These are phyloP conservation scores for Donacobius atricapilla DNA, from an alignment of 2,113 vertebrate species.

Conservation along the genomic window DNA sequence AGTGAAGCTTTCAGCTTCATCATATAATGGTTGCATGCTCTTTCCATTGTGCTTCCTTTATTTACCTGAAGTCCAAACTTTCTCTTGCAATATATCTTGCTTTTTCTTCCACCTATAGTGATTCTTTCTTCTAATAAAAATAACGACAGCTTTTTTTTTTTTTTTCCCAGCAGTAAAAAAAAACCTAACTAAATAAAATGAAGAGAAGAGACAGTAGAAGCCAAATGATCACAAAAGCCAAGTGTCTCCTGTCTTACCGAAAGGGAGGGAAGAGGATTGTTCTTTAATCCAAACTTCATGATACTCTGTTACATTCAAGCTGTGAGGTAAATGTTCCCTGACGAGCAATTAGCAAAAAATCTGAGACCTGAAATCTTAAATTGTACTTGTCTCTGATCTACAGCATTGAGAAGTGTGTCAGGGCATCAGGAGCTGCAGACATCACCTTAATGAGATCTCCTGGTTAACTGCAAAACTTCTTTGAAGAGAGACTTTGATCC, in stretches of 20 bases:
- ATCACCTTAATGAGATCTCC: constrained; percentile 17
- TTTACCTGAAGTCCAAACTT: neutral
- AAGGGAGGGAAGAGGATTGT: neutral
- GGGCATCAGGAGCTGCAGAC: neutral
- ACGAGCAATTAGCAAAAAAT: constrained; percentile 51
- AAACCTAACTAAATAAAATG: neutral
- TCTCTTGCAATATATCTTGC: neutral
- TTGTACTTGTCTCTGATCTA: neutral
- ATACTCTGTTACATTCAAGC: neutral
- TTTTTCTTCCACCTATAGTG: neutral
- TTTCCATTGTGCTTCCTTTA: neutral
- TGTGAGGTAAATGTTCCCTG: constrained; percentile 34
- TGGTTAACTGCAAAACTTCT: neutral
- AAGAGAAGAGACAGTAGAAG: neutral
- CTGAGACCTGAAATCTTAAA: neutral
- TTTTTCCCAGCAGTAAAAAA: neutral
- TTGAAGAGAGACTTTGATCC: neutral
- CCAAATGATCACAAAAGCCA: neutral
- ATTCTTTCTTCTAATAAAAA: neutral
- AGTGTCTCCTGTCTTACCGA: neutral
- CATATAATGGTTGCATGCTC: neutral
- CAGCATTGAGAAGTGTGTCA: neutral
- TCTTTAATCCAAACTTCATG: neutral
- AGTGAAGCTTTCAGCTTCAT: neutral
- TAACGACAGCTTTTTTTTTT: too few relatives aligned